Conservation (phyloP, 2,113 vertebrate species). For the Cairina moschata region DNA sequence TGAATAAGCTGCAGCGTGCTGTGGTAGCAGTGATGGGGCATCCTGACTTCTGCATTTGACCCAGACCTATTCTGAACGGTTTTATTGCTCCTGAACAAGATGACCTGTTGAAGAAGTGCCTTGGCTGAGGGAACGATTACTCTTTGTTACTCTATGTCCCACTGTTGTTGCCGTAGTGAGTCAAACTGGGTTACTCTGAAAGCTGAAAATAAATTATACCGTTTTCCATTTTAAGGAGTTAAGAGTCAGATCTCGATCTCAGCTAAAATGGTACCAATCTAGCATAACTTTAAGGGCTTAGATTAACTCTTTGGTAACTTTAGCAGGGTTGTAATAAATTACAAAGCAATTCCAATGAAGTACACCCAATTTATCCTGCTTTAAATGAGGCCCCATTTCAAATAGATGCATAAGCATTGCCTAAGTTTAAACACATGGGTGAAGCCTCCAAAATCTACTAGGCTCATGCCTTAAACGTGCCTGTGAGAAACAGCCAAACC, state of each 20-base stretch:
- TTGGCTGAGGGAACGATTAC: not conserved
- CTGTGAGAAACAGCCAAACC: not conserved
- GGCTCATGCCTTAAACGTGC: not conserved
- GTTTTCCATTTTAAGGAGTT: not conserved
- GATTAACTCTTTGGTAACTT: constrained; percentile 5
- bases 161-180: constrained; percentile 1
- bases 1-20: rapidly evolving
- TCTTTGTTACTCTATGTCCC: not conserved
- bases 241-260: not conserved
- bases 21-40: not conserved
- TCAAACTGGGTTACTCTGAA: not conserved
- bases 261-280: not conserved
- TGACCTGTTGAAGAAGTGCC: not conserved
- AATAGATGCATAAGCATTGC: not conserved
- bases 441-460: not conserved
- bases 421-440: constrained; percentile 32
- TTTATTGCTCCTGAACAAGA: not conserved
- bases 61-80: not conserved
- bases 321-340: constrained; percentile 1
- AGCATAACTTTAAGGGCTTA: not conserved
- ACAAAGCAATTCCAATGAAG: not conserved
- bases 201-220: not conserved
- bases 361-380: not conserved
- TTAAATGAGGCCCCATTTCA: constrained; percentile 22
- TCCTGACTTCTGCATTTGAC: rapidly evolving